Conservation (phyloP, 2,113 vertebrate genomes). For the Myotis lucifugus region DNA sequence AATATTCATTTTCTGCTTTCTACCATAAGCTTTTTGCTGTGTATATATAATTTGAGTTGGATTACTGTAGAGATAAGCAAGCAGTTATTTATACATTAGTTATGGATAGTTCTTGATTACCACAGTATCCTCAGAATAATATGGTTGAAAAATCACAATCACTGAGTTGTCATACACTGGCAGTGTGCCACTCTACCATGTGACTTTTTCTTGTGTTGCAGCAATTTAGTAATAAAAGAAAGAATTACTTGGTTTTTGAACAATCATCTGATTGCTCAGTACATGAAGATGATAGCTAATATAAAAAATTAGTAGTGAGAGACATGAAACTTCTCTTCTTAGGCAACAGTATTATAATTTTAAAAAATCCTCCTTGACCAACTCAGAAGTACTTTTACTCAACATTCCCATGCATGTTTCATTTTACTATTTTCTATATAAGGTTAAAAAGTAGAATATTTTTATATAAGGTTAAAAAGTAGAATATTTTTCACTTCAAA, state of each 20-base stretch:
- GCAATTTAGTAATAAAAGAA: slow-evolving; percentile 79
- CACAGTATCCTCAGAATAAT: slow-evolving; percentile 85
- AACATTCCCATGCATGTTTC: slow-evolving; percentile 44
- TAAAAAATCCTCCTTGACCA: neutral
- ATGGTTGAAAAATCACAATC: slow-evolving; percentile 87
- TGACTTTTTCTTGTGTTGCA: slow-evolving; percentile 83
- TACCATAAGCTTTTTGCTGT: slow-evolving; percentile 56
- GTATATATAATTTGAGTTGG: slow-evolving; percentile 68
- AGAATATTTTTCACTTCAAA: slow-evolving; percentile 41
- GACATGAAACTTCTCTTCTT: slow-evolving; percentile 51
- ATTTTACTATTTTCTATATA: slow-evolving; percentile 44
- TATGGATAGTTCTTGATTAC: slow-evolving; percentile 87
- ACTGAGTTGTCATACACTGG: slow-evolving; percentile 82
- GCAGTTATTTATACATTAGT: slow-evolving; percentile 88
- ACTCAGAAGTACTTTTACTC: slow-evolving; percentile 44
- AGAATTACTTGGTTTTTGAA: slow-evolving; percentile 78
- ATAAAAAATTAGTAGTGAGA: slow-evolving; percentile 23
- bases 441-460: neutral
- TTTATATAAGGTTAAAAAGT: neutral
- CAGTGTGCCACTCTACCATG: slow-evolving; percentile 84
- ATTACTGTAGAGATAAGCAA: slow-evolving; percentile 75
- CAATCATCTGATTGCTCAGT: slow-evolving; percentile 58
- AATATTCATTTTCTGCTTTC: slow-evolving; percentile 54
- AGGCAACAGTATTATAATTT: neutral
- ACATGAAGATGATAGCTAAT: slow-evolving; percentile 58